These are phyloP conservation scores for Paedocypris sp. DNA, from an alignment of 2,113 vertebrate species.

Conservation along the genomic window DNA sequence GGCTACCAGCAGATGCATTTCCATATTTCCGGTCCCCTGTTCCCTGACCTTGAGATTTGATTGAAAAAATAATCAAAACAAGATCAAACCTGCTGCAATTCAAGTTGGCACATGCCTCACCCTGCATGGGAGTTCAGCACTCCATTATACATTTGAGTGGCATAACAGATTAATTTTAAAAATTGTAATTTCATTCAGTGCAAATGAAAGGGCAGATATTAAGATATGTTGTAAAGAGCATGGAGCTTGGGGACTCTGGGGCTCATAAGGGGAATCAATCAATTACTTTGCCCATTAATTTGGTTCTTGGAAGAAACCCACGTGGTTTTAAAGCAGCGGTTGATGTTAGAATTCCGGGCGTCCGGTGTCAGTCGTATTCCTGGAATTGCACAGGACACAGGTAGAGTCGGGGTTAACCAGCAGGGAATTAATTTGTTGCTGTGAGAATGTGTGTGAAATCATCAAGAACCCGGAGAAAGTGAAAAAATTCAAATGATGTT, in stretches of 20 bases:
- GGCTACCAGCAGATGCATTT: background rate
- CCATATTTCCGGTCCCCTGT: background rate
- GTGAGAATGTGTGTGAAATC: conserved; percentile 18
- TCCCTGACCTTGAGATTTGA: conserved; percentile 37
- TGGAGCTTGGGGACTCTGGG: background rate
- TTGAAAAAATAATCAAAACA: conserved; percentile 33
- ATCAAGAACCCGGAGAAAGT: conserved; percentile 19
- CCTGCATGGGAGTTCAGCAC: conserved; percentile 14
- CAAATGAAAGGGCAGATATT: conserved; percentile 20
- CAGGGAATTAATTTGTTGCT: conserved; percentile 55
- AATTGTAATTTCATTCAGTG: conserved; percentile 11
- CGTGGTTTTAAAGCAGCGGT: conserved; percentile 42
- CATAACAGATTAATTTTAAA: conserved; percentile 29
- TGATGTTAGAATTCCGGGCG: conserved; percentile 11
- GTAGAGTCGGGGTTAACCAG: conserved; percentile 38
- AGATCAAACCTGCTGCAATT: conserved; percentile 27
- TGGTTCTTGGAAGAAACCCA: background rate
- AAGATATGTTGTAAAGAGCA: conserved; percentile 11
- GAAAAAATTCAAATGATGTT: conserved; percentile 30
- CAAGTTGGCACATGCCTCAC: conserved; percentile 16
- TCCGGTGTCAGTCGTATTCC: conserved; percentile 43
- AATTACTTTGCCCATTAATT: background rate
- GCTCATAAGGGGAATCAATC: conserved; percentile 4
- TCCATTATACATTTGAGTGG: conserved; percentile 30
- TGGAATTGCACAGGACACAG: conserved; percentile 37